Conservation (phyloP, 2,113 vertebrate genomes). For the Heliornis fulica region DNA sequence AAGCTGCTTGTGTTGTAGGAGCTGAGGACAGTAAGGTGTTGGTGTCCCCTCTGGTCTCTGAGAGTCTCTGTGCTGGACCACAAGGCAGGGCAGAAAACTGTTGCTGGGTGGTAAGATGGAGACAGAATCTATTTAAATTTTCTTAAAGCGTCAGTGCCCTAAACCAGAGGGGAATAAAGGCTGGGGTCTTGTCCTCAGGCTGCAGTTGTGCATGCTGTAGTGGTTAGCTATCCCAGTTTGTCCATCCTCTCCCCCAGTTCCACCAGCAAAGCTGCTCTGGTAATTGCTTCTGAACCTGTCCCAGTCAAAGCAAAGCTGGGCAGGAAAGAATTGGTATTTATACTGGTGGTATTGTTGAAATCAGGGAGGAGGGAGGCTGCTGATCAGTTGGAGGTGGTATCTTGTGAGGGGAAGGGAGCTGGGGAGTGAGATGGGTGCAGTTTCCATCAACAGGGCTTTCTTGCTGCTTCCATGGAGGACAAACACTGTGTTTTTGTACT, state of each 20-base stretch:
- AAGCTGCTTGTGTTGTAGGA: not conserved
- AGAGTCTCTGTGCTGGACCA: not conserved
- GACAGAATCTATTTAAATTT: not conserved
- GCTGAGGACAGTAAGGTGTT: not conserved
- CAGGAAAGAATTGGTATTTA: not conserved
- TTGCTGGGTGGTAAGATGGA: not conserved
- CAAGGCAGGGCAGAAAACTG: not conserved
- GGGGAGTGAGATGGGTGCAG: not conserved
- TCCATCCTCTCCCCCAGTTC: not conserved
- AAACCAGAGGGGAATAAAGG: not conserved
- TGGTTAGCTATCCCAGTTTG: not conserved
- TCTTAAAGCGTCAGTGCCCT: not conserved
- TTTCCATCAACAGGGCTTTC: not conserved
- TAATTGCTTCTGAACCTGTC: not conserved
- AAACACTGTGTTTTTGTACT: rapidly evolving
- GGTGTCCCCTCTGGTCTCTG: rapidly evolving
- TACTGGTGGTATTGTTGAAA: not conserved
- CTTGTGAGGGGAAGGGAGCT: not conserved
- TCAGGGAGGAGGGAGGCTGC: not conserved
- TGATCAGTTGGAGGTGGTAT: not conserved
- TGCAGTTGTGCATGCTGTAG: not conserved
- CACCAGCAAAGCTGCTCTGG: not conserved
- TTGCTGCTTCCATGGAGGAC: not conserved
- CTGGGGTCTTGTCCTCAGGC: not conserved
- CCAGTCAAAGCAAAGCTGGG: not conserved